phyloP scores from a whole-genome alignment of 2,797 vertebrate genomes.

The Acanthiza pusilla region DNA sequence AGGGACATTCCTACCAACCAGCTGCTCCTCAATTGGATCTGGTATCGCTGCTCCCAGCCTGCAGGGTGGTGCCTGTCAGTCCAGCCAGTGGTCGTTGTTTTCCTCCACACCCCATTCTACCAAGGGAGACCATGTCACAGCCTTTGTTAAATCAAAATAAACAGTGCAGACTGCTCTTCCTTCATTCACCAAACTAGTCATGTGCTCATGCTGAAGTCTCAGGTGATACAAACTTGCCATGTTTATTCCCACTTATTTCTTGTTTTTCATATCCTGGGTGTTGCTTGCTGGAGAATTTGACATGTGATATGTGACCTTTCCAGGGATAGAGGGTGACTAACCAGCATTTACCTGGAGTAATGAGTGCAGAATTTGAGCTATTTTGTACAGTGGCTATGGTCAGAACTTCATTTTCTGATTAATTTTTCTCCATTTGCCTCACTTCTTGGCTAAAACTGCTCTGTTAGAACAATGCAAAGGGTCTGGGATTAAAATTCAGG shows the following conservation, averaged over 20 bases:
- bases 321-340: background rate
- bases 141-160: background rate
- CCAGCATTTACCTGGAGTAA: background rate
- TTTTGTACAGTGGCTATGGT: background rate
- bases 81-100: too few relatives aligned
- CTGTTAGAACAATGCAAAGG: background rate
- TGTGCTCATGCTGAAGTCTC: background rate
- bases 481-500: background rate
- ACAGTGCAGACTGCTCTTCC: background rate
- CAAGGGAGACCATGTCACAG: background rate
- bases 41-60: fast-evolving
- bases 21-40: background rate
- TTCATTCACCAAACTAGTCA: background rate
- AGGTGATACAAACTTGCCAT: background rate
- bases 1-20: background rate
- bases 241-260: background rate
- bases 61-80: background rate
- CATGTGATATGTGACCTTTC: background rate
- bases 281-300: background rate
- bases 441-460: background rate
- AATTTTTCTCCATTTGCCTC: background rate
- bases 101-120: fast-evolving
- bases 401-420: background rate
- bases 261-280: background rate
- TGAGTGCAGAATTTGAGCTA: background rate